Percentiles rank a stretch among this genome's conserved stretches.
phyloP scores from a whole-genome alignment of 2,797 vertebrate species.

The Rhynchonycteris naso region DNA sequence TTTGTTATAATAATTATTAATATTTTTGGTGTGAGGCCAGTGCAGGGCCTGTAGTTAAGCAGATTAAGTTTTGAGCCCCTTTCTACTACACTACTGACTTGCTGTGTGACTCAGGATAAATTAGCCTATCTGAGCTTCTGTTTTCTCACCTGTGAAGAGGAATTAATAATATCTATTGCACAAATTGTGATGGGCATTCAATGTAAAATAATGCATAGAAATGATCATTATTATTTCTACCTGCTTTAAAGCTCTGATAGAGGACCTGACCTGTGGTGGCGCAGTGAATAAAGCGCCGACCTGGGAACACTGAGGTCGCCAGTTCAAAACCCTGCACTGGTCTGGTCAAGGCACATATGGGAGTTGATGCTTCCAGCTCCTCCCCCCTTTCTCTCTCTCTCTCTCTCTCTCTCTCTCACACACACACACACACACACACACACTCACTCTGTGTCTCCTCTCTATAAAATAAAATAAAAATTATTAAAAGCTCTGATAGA shows the following conservation, averaged over 20 bases:
- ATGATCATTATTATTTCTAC: neutral
- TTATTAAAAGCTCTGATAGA: neutral
- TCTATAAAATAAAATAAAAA: too few relatives aligned
- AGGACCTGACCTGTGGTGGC: too few relatives aligned
- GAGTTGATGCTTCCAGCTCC: too few relatives aligned
- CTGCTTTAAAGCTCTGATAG: neutral
- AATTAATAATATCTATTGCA: neutral
- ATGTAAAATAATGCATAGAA: neutral
- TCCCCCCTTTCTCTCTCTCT: too few relatives aligned
- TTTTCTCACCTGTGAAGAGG: neutral
- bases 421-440: too few relatives aligned
- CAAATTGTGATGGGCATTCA: neutral
- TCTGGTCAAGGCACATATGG: too few relatives aligned
- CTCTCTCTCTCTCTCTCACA: too few relatives aligned
- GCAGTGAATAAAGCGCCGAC: too few relatives aligned
- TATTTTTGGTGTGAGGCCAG: neutral
- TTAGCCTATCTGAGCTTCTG: neutral
- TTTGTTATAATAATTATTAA: neutral
- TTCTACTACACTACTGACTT: accelerated
- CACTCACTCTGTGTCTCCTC: too few relatives aligned
- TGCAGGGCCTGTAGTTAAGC: neutral
- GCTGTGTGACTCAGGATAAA: neutral
- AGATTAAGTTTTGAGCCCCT: neutral
- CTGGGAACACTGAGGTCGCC: too few relatives aligned
- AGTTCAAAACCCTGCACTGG: too few relatives aligned